phyloP scores from a whole-genome alignment of 1,140 invertebrate genomes.

The Hesperophylax magnus region DNA sequence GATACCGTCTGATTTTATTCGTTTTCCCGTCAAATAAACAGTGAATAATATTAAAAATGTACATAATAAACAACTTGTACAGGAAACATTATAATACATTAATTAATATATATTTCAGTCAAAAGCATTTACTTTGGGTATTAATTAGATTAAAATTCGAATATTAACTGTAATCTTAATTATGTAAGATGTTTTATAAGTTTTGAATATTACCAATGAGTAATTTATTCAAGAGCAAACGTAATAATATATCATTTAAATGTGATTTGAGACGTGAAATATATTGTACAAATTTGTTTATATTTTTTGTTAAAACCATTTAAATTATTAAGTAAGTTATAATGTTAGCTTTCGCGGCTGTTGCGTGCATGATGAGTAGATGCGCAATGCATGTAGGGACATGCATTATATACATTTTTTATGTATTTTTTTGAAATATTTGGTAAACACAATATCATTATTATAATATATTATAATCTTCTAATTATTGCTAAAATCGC shows the following conservation, averaged over 20 bases:
- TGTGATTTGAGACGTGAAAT: background rate
- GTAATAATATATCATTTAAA: background rate
- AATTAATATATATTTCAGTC: background rate
- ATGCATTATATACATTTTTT: too few species aligned
- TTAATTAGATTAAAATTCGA: slow-evolving; percentile 4
- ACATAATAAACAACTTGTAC: too few species aligned
- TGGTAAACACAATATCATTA: background rate
- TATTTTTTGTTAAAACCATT: background rate
- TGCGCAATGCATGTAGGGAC: too few species aligned
- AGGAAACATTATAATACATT: background rate
- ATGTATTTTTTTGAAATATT: too few species aligned
- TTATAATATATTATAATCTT: background rate
- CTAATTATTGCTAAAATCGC: background rate
- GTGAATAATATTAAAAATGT: too few species aligned
- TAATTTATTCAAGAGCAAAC: background rate
- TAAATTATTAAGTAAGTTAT: background rate
- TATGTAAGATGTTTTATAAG: too few species aligned
- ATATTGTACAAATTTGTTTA: slow-evolving; percentile 9
- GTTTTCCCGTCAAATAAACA: too few species aligned
- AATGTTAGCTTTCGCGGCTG: too few species aligned
- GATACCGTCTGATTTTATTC: too few species aligned
- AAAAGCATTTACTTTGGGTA: slow-evolving; percentile 11
- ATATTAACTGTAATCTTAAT: background rate
- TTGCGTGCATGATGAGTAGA: too few species aligned
- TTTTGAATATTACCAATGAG: too few species aligned